Conservation (phyloP, 2,797 vertebrate species). For the Heliangelus exortis region DNA sequence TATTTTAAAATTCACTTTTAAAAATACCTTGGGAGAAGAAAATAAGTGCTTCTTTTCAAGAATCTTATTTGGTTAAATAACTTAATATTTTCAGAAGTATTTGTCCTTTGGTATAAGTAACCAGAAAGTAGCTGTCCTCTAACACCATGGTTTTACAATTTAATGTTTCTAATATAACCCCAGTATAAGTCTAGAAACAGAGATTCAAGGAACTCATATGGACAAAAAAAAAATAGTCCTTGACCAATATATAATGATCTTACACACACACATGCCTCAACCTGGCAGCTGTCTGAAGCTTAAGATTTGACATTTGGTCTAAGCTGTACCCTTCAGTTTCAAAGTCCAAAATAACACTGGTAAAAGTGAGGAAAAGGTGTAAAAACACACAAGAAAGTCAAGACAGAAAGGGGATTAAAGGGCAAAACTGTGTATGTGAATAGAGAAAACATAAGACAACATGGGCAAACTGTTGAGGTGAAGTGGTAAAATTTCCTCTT, state of each 20-base stretch:
- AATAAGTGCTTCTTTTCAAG: neutral
- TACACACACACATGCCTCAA: neutral
- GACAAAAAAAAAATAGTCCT: neutral
- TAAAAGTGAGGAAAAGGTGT: neutral
- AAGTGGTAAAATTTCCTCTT: neutral
- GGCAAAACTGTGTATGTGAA: neutral
- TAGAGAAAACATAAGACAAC: neutral
- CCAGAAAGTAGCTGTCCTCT: neutral
- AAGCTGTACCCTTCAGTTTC: neutral
- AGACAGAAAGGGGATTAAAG: neutral
- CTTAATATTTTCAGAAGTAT: neutral
- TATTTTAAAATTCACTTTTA: neutral
- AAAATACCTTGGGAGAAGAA: neutral
- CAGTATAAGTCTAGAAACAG: neutral
- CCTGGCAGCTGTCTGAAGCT: neutral
- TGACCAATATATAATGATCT: neutral
- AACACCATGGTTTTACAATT: neutral
- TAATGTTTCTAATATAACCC: neutral
- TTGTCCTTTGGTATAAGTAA: neutral
- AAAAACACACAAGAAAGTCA: neutral
- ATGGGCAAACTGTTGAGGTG: neutral
- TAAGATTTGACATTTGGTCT: neutral
- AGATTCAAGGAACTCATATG: neutral
- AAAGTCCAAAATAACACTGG: neutral
- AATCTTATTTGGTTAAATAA: neutral